phyloP scores from a whole-genome alignment of 1,140 invertebrate genomes.

The Stratiolaelaps scimitus region DNA sequence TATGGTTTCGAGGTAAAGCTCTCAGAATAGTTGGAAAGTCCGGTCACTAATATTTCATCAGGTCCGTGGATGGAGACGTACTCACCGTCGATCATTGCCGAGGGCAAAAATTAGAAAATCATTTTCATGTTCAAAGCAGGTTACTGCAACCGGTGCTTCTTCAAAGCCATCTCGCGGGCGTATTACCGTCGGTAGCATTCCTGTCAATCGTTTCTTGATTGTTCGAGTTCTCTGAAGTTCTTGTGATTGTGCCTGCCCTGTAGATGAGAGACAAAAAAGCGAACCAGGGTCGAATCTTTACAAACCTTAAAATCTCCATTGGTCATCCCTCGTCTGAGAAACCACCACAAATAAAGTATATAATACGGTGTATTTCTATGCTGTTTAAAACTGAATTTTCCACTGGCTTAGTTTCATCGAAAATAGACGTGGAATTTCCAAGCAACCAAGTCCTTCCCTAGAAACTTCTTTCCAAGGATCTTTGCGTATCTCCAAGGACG shows the following conservation, averaged over 20 bases:
- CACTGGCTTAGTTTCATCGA: no score
- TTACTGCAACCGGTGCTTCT: constrained; percentile 1
- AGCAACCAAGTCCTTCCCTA: no score
- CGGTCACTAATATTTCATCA: not conserved
- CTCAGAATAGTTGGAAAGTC: not conserved
- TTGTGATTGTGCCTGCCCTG: constrained; percentile 4
- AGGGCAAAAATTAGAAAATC: constrained; percentile 16
- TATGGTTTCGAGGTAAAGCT: not conserved
- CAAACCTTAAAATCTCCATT: no score
- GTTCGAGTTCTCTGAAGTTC: constrained; percentile 26
- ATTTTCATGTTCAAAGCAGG: constrained; percentile 23
- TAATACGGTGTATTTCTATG: no score
- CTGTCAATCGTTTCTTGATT: constrained; percentile 15
- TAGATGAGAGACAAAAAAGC: not conserved
- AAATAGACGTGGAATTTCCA: no score
- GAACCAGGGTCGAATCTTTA: no score
- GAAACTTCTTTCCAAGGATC: no score
- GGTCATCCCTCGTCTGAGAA: no score
- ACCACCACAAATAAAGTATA: no score
- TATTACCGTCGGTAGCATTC: constrained; percentile 6
- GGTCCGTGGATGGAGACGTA: not conserved
- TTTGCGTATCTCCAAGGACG: not conserved
- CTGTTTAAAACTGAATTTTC: no score
- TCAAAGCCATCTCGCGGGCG: not conserved
- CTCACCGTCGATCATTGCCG: not conserved